These are phyloP conservation scores for Parazoanthus atlanticus DNA, from an alignment of 92 coral and sea anemone species.

Conservation along the genomic window DNA sequence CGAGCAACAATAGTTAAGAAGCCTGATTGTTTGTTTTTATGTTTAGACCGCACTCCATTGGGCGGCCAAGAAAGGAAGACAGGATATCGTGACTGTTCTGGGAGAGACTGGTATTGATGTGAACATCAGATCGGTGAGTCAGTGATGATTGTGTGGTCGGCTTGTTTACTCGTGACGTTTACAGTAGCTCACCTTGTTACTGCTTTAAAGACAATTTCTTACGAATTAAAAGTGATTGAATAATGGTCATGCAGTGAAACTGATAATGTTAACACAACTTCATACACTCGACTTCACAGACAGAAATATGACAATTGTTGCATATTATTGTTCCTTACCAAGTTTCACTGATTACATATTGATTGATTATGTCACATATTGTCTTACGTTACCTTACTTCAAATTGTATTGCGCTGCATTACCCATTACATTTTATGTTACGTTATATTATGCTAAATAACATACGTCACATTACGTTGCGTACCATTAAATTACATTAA, in stretches of 20 bases:
- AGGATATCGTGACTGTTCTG: slow-evolving; percentile 69
- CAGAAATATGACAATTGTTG: no score
- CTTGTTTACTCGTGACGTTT: background rate
- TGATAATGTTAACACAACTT: no score
- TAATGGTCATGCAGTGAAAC: no score
- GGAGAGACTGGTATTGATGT: slow-evolving; percentile 82
- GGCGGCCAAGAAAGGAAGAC: slow-evolving; percentile 95
- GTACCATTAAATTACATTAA: background rate
- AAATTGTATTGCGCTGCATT: background rate
- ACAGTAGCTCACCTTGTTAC: background rate
- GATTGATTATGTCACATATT: no score
- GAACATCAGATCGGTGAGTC: slow-evolving; percentile 76
- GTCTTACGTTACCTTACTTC: no score
- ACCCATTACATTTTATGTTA: background rate
- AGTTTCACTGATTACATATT: no score
- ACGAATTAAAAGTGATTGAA: no score
- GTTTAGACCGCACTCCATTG: slow-evolving; percentile 94
- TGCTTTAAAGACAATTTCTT: background rate
- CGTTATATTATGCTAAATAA: no score
- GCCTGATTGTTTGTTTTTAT: background rate
- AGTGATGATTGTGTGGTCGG: background rate
- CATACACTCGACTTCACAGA: no score
- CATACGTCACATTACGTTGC: background rate
- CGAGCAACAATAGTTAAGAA: no score
- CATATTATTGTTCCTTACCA: no score